phyloP scores from a whole-genome alignment of 2,888 invertebrate genomes.

The Hydrotaea cyrtoneurina region DNA sequence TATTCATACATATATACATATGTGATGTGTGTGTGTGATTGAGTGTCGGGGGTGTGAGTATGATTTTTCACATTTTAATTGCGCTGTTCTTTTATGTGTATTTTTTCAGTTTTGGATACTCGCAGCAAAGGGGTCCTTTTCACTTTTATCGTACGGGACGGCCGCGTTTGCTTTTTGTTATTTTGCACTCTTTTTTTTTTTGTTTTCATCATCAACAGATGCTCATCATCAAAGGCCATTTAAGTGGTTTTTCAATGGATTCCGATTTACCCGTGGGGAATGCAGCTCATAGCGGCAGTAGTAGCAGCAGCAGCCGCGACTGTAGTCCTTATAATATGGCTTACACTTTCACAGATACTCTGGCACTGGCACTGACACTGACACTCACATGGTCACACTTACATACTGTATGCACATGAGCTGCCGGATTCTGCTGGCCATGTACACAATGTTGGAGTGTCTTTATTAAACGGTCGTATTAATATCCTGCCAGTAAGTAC shows the following conservation, averaged over 20 bases:
- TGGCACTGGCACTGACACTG: too few relatives aligned
- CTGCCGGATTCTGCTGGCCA: background rate
- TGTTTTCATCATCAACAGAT: slow-evolving; percentile 57
- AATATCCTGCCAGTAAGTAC: slow-evolving; percentile 53
- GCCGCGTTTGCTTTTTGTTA: slow-evolving; percentile 17
- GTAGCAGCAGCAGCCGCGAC: background rate
- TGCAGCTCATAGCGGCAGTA: background rate
- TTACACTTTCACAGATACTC: background rate
- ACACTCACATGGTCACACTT: background rate
- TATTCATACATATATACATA: slow-evolving; percentile 4
- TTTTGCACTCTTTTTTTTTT: slow-evolving; percentile 36
- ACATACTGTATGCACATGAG: background rate
- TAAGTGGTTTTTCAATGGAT: slow-evolving; percentile 44
- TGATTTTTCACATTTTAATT: slow-evolving; percentile 41
- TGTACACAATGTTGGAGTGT: slow-evolving; percentile 37
- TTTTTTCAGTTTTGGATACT: slow-evolving; percentile 29
- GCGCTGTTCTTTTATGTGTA: slow-evolving; percentile 43
- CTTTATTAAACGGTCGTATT: slow-evolving; percentile 62
- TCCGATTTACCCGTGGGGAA: slow-evolving; percentile 8
- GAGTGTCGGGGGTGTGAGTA: background rate
- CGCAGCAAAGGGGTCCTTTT: background rate
- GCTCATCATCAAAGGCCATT: slow-evolving; percentile 55
- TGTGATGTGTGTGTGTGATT: background rate
- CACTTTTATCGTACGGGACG: slow-evolving; percentile 15
- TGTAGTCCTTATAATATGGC: background rate